Evolutionary conservation across 2,797 vertebrate species (phyloP).

Genomic region (Tokudaia tokunoshimensis): DNA sequence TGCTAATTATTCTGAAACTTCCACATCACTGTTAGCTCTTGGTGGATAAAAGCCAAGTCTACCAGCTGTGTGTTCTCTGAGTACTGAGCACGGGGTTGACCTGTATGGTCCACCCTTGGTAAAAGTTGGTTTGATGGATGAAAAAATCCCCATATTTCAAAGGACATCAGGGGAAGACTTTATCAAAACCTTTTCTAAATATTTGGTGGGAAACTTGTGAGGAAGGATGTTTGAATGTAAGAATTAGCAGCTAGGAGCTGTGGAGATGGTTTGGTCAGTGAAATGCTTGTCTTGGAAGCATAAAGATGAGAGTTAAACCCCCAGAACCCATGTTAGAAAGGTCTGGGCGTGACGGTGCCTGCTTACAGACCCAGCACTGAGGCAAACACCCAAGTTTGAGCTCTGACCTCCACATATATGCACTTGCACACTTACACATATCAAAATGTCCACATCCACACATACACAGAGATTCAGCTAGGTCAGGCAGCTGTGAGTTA

Average conservation of each 20-base stretch:
- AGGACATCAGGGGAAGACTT: neutral
- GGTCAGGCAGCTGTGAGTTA: too few relatives aligned
- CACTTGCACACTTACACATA: neutral
- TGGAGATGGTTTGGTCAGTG: neutral
- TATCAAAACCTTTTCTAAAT: neutral
- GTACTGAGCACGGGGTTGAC: neutral
- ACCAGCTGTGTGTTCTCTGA: neutral
- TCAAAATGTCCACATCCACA: neutral
- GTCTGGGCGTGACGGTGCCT: neutral
- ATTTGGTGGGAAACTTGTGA: constrained; percentile 7
- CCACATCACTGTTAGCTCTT: neutral
- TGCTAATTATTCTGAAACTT: neutral
- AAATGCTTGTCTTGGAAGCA: neutral
- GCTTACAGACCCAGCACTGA: neutral
- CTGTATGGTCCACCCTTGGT: neutral
- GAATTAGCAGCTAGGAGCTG: neutral
- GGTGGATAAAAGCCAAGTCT: neutral
- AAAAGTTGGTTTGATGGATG: neutral
- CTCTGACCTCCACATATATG: neutral
- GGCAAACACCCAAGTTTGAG: neutral
- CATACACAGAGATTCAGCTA: neutral
- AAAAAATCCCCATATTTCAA: neutral
- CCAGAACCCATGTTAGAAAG: neutral
- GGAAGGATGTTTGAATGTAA: neutral
- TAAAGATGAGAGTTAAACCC: neutral